Evolutionary conservation across 1,140 invertebrate species (phyloP).

Genomic region (Contarinia nasturtii): DNA sequence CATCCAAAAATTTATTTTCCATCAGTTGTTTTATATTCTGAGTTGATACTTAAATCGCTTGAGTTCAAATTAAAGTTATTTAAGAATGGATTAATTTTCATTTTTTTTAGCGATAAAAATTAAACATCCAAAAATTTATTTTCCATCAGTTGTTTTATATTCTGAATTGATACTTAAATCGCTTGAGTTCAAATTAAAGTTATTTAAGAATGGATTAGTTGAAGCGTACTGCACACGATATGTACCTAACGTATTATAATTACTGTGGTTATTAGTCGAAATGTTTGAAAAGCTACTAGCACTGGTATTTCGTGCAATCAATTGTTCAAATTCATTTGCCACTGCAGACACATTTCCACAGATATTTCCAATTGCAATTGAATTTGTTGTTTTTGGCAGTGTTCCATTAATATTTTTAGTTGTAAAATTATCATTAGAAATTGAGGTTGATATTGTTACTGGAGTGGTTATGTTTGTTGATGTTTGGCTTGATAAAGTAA

Average conservation of each 20-base stretch:
- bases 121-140: no score
- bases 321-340: slow-evolving; percentile 1
- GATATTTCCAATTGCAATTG: slow-evolving; percentile 2
- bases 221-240: slow-evolving; percentile 23
- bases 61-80: no score
- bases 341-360: neutral
- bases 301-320: neutral
- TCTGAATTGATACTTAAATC: no score
- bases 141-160: no score
- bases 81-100: no score
- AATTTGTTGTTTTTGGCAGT: slow-evolving; percentile 13
- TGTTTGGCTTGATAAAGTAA: neutral
- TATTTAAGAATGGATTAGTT: slow-evolving; percentile 22
- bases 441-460: neutral
- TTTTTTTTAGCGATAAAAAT: no score
- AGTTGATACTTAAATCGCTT: no score
- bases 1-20: no score
- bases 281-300: slow-evolving; percentile 5
- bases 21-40: no score
- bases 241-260: slow-evolving; percentile 20
- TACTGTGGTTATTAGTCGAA: slow-evolving; percentile 4
- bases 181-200: slow-evolving; percentile 14
- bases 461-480: neutral
- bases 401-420: slow-evolving; percentile 21
- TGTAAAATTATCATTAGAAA: slow-evolving; percentile 1